These are phyloP conservation scores for Agriopis leucophaearia DNA, from an alignment of 2,888 invertebrate genomes.

Conservation along the genomic window DNA sequence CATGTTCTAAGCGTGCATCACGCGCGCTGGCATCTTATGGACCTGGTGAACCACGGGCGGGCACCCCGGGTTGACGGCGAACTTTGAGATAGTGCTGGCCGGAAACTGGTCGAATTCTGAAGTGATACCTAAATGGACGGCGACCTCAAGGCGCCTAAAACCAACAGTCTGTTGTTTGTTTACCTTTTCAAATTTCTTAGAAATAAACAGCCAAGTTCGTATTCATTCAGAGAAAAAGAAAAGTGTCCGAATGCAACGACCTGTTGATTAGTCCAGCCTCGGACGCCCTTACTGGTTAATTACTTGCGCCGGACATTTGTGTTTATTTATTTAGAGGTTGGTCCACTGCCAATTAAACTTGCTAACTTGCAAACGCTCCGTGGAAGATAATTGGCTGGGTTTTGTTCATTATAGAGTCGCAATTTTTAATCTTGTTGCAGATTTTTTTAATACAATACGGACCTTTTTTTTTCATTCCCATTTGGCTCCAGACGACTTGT, in stretches of 20 bases:
- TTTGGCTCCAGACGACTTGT: too few species aligned
- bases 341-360: constrained; percentile 29
- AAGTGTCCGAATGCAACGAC: constrained; percentile 71
- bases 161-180: neutral
- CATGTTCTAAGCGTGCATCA: too few species aligned
- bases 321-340: constrained; percentile 21
- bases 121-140: too few species aligned
- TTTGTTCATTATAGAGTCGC: constrained; percentile 7
- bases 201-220: neutral
- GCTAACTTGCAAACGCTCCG: constrained; percentile 23
- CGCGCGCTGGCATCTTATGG: too few species aligned
- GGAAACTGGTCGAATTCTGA: too few species aligned
- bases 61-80: too few species aligned
- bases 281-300: constrained; percentile 73
- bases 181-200: neutral
- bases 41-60: too few species aligned
- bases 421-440: neutral
- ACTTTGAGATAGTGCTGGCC: too few species aligned
- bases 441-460: neutral
- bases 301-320: constrained; percentile 45
- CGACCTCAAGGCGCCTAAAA: too few species aligned
- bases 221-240: constrained; percentile 14
- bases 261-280: constrained; percentile 67
- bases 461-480: too few species aligned
- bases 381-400: constrained; percentile 22